phyloP scores from a whole-genome alignment of 1,140 invertebrate genomes.

The Lepidurus arcticus region DNA sequence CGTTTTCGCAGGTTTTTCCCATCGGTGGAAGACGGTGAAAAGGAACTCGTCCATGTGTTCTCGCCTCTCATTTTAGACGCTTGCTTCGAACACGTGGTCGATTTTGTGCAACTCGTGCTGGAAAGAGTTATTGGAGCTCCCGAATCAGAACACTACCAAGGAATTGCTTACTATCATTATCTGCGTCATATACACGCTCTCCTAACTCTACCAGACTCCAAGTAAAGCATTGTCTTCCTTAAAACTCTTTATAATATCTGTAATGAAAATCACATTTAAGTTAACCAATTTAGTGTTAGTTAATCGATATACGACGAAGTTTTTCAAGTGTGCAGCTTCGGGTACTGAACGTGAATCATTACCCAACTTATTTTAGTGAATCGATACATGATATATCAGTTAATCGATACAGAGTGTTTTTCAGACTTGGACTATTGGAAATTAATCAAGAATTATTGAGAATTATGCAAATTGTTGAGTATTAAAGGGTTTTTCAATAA shows the following conservation, averaged over 20 bases:
- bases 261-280: too few species aligned
- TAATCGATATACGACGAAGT: too few species aligned
- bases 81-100: constrained; percentile 63
- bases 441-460: too few species aligned
- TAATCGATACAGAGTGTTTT: too few species aligned
- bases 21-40: constrained; percentile 46
- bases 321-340: too few species aligned
- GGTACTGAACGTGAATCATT: not conserved
- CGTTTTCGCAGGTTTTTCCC: constrained; percentile 46
- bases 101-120: constrained; percentile 44
- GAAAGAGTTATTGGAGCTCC: constrained; percentile 28
- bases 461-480: too few species aligned
- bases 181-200: constrained; percentile 28
- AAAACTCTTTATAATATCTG: too few species aligned
- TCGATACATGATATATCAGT: not conserved
- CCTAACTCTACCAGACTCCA: not conserved
- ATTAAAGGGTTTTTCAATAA: too few species aligned
- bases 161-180: constrained; percentile 29
- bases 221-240: not conserved
- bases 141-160: constrained; percentile 32
- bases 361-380: not conserved
- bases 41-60: constrained; percentile 55
- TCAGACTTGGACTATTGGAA: too few species aligned
- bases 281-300: too few species aligned
- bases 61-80: constrained; percentile 67